These are phyloP conservation scores for Lepus timidus DNA, from an alignment of 2,113 vertebrate species.

Conservation along the genomic window DNA sequence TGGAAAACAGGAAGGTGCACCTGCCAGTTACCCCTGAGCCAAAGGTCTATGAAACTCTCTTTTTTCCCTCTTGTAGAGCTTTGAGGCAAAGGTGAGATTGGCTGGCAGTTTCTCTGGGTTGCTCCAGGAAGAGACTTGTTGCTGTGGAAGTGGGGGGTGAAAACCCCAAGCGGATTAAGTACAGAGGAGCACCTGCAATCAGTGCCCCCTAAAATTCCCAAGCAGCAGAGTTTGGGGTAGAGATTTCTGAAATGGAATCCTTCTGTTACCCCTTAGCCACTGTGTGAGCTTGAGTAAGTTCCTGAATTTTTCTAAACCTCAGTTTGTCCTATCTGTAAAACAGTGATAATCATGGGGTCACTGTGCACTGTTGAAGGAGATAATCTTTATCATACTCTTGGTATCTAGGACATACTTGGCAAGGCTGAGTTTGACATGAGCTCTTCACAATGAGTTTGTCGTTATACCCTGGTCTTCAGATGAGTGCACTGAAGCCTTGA, in stretches of 20 bases:
- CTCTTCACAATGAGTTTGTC: neutral
- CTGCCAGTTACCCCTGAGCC: neutral
- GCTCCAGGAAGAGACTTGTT: neutral
- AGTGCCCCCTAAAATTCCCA: neutral
- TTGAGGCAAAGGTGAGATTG: neutral
- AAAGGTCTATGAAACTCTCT: neutral
- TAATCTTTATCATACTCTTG: neutral
- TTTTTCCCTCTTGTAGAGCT: neutral
- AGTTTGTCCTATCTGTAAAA: slow-evolving; percentile 33
- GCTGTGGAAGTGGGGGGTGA: neutral
- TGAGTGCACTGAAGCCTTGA: neutral
- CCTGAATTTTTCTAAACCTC: neutral
- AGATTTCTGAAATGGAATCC: neutral
- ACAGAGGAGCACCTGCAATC: neutral
- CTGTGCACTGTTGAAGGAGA: neutral
- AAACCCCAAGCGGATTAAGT: neutral
- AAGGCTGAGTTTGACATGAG: neutral
- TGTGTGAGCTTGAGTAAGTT: neutral
- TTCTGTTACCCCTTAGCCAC: neutral
- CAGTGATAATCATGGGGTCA: neutral
- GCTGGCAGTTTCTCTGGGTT: neutral
- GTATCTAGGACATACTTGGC: neutral
- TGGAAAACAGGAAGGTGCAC: neutral
- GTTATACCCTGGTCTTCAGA: neutral
- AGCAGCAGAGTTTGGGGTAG: neutral